Conservation (phyloP, 2,113 vertebrate species). For the Nettapus auritus region DNA sequence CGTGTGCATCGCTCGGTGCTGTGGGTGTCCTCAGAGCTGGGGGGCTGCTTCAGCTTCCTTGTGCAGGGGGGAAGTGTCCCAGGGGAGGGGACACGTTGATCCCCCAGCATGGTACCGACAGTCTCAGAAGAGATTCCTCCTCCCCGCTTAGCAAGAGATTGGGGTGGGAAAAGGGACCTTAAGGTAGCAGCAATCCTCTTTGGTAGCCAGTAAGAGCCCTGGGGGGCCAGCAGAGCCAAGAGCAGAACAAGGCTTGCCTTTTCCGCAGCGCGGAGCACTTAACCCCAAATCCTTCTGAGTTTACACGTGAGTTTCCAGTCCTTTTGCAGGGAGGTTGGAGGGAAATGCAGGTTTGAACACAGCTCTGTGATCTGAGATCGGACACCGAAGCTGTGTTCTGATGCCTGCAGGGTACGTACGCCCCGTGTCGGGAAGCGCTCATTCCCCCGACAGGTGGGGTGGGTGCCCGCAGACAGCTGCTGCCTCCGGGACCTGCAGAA, state of each 20-base stretch:
- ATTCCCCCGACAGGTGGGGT: background rate
- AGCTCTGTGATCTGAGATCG: background rate
- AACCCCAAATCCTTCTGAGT: background rate
- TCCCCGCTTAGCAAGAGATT: background rate
- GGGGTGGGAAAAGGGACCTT: background rate
- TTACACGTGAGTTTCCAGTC: background rate
- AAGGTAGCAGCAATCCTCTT: background rate
- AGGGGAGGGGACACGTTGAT: background rate
- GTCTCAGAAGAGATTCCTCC: background rate
- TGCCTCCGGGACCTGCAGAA: background rate
- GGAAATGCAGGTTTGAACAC: background rate
- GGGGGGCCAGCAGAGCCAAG: background rate
- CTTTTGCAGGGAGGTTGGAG: background rate
- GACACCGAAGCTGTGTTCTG: background rate
- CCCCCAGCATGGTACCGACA: background rate
- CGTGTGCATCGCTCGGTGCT: background rate
- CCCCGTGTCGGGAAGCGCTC: background rate
- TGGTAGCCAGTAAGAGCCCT: background rate
- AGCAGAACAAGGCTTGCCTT: background rate
- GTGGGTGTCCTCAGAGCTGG: accelerated
- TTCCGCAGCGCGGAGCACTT: background rate
- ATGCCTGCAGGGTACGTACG: background rate
- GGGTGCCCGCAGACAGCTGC: background rate
- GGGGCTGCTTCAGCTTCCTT: background rate
- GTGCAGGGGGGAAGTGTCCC: background rate